phyloP scores from a whole-genome alignment of 2,888 invertebrate genomes.

The Amphimallon solstitiale region DNA sequence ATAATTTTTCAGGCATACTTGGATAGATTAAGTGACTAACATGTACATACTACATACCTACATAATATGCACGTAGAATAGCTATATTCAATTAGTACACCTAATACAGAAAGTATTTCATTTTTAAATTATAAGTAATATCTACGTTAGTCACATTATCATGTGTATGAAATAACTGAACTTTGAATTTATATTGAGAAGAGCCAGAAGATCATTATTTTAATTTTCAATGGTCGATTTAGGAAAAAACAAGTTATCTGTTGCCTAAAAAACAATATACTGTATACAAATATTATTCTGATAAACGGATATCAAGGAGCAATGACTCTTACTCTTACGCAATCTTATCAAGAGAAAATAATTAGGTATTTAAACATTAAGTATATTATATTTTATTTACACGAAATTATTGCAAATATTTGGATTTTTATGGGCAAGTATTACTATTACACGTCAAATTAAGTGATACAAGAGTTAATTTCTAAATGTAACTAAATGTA shows the following conservation, averaged over 20 bases:
- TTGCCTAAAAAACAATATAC: slow-evolving; percentile 3
- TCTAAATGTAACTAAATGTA: too few species aligned
- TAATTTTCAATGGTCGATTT: too few species aligned
- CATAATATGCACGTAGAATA: background rate
- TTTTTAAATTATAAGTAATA: background rate
- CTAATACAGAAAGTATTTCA: slow-evolving; percentile 17
- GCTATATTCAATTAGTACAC: too few species aligned
- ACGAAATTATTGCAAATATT: too few species aligned
- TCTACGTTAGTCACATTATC: slow-evolving; percentile 4
- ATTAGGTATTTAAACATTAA: slow-evolving; percentile 24
- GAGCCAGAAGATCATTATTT: too few species aligned
- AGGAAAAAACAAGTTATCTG: too few species aligned
- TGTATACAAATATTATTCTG: slow-evolving; percentile 7
- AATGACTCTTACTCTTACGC: slow-evolving; percentile 20
- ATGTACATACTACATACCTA: background rate
- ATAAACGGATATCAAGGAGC: slow-evolving; percentile 27
- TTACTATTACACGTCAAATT: too few species aligned
- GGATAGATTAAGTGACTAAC: background rate
- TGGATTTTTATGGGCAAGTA: too few species aligned
- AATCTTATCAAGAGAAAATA: slow-evolving; percentile 30
- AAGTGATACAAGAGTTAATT: too few species aligned
- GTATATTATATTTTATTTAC: slow-evolving; percentile 16
- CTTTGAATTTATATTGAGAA: slow-evolving; percentile 9
- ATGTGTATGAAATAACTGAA: background rate
- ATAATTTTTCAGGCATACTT: background rate